Conservation (phyloP, 2,113 vertebrate genomes). For the Hepsetus odoe region DNA sequence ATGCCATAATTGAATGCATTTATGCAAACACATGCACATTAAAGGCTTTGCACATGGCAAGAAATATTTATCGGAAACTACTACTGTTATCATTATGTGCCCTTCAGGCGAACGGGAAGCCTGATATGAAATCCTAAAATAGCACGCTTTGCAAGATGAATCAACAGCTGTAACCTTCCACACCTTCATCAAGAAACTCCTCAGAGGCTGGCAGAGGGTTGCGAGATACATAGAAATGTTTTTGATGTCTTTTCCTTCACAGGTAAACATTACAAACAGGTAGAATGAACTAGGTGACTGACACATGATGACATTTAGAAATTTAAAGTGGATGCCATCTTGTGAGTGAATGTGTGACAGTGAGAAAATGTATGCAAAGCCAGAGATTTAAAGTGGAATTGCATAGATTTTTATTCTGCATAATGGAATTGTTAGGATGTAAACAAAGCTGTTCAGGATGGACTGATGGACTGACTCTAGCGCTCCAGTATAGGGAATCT, state of each 20-base stretch:
- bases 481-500: too few species aligned
- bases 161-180: slow-evolving; percentile 41
- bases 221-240: slow-evolving; percentile 15
- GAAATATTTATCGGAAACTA: slow-evolving; percentile 33
- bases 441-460: too few species aligned
- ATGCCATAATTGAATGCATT: slow-evolving; percentile 26
- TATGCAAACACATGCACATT: slow-evolving; percentile 35
- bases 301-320: too few species aligned
- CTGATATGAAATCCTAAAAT: slow-evolving; percentile 33
- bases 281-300: slow-evolving; percentile 2
- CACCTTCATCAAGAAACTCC: slow-evolving; percentile 18
- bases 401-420: too few species aligned
- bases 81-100: slow-evolving; percentile 36
- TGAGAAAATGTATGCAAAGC: too few species aligned
- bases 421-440: too few species aligned
- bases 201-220: slow-evolving; percentile 11
- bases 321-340: too few species aligned
- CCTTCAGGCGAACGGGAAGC: slow-evolving; percentile 38
- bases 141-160: slow-evolving; percentile 25
- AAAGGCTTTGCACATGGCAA: slow-evolving; percentile 5
- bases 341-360: too few species aligned
- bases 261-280: slow-evolving; percentile 15
- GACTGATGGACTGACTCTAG: too few species aligned
- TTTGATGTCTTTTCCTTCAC: neutral
- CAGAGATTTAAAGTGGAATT: too few species aligned